A percentile compares a stretch with the other conserved stretches of the same genome.
phyloP scores from a whole-genome alignment of 2,888 invertebrate genomes.

The Campopleginae sp. region DNA sequence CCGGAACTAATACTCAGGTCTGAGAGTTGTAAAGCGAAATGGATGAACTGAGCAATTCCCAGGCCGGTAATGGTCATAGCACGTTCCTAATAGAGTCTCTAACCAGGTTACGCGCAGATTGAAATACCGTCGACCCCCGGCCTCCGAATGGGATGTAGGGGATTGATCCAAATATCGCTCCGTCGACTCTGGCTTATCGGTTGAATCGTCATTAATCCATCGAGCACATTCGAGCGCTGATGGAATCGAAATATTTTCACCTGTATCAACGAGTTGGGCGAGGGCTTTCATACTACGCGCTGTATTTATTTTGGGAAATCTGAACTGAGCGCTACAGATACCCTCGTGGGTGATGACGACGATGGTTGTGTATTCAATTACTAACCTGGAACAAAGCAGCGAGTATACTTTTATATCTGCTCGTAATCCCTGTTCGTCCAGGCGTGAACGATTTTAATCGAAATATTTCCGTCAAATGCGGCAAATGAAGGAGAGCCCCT shows the following conservation, averaged over 20 bases:
- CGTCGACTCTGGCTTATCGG: constrained; percentile 58
- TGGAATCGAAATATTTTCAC: constrained; percentile 55
- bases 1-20: constrained; percentile 30
- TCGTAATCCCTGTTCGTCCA: constrained; percentile 29
- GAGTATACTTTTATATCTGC: constrained; percentile 34
- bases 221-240: constrained; percentile 42
- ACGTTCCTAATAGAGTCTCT: constrained; percentile 75
- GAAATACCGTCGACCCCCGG: constrained; percentile 68
- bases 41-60: constrained; percentile 75
- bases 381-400: constrained; percentile 15
- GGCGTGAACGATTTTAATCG: constrained; percentile 20
- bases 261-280: constrained; percentile 45
- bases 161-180: constrained; percentile 54
- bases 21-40: constrained; percentile 69
- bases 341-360: constrained; percentile 24
- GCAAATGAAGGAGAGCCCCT: constrained; percentile 14
- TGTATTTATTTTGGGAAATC: constrained; percentile 2
- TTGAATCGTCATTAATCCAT: constrained; percentile 54
- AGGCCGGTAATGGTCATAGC: constrained; percentile 74
- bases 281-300: background rate
- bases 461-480: constrained; percentile 30
- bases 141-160: constrained; percentile 40
- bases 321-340: constrained; percentile 22
- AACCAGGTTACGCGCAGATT: constrained; percentile 75
- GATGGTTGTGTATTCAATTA: constrained; percentile 7